Evolutionary conservation across 2,113 vertebrate species (phyloP).

Genomic region (Gymnocephalus cernua): DNA sequence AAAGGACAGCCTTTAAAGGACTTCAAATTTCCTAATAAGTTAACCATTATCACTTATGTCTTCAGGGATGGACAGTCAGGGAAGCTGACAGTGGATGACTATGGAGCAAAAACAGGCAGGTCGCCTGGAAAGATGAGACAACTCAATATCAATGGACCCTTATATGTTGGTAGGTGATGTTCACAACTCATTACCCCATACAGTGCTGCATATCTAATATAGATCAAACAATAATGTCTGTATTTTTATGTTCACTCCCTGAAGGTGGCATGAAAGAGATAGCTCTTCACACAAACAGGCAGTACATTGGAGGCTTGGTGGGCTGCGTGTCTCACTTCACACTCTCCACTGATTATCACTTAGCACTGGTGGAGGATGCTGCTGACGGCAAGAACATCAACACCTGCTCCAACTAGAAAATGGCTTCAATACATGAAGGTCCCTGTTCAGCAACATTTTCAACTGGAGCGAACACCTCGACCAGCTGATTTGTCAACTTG

Average conservation of each 20-base stretch:
- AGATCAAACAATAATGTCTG: not conserved
- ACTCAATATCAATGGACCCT: constrained; percentile 92
- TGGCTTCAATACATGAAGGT: not conserved
- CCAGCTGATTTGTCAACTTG: constrained; percentile 32
- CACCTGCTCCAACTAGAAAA: constrained; percentile 88
- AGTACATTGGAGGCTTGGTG: constrained; percentile 91
- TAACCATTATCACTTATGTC: not conserved
- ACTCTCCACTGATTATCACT: constrained; percentile 93
- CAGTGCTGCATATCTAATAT: not conserved
- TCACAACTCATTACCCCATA: not conserved
- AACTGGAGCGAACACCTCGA: constrained; percentile 70
- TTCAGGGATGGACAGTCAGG: constrained; percentile 93
- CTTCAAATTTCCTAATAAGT: not conserved
- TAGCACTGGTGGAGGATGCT: constrained; percentile 94
- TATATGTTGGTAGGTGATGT: constrained; percentile 92
- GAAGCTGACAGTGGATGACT: constrained; percentile 96
- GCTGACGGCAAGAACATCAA: constrained; percentile 97
- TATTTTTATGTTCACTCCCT: not conserved
- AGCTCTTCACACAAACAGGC: constrained; percentile 92
- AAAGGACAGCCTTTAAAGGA: not conserved
- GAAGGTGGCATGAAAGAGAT: constrained; percentile 97
- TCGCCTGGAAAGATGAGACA: constrained; percentile 96
- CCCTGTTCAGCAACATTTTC: constrained; percentile 78
- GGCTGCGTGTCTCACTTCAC: constrained; percentile 98
- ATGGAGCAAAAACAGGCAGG: constrained; percentile 91